Evolutionary conservation across 1,140 invertebrate genomes (phyloP), one percentile per base, ranked within the genome.

Genomic region (Drosophila pachea): DNA sequence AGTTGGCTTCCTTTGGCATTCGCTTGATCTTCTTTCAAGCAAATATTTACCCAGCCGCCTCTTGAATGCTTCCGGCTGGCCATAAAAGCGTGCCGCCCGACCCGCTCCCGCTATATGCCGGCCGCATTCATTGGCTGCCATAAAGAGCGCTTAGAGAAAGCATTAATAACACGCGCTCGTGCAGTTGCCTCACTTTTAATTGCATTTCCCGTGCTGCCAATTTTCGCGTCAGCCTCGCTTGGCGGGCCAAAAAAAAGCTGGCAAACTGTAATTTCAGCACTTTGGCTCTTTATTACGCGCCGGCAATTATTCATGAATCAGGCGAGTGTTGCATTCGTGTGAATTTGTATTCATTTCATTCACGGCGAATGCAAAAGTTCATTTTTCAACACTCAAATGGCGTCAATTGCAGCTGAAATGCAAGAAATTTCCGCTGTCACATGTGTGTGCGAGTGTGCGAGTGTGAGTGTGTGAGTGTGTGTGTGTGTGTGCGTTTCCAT

Each of bases 361-460:
- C 52, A 60, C 69, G 77, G 69, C 36, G n/a, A 77, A 59, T 50
- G 33, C 55, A 49, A 66, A 59, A 68, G 11, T 64, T 36, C 54
- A 52, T 71, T 81, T 83, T 82, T 82, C 78, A 82, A 82, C 78
- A 82, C 78, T 83, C 61, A 61, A 64, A 43, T 45, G 58, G 74
- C 61, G 68, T 65, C 62, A 74, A 73, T 40, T 70, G 75, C 31
- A 38, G 55, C 45, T 42, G 32, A 50, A 50, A 9, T n/a, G 4
- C 50, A 36, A 66, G 40, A 67, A 66, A 74, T 62, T 83, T 84
- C 64, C 79, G 55, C 60, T 50, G 71, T 59, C 67, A 53, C 36
- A 68, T 50, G 38, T 43, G 32, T 9, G 14, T 14, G n/a, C 40
- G 40, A 42, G 40, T 12, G n/a, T n/a, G n/a, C n/a, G n/a, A n/a